Conservation (phyloP, 2,113 vertebrate genomes). For the Gadus macrocephalus region DNA sequence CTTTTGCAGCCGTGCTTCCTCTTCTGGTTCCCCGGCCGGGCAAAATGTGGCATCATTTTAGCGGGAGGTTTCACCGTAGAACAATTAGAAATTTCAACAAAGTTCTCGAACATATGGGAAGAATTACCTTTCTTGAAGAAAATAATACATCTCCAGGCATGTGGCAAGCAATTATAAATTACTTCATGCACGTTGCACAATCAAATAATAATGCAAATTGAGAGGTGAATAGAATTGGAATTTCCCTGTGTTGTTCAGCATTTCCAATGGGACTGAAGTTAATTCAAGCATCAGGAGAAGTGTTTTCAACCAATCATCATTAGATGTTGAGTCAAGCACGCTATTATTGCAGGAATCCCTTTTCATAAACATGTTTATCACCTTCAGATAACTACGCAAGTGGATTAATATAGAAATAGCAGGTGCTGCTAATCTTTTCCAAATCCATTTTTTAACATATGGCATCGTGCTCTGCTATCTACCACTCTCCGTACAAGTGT, state of each 20-base stretch:
- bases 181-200: not conserved
- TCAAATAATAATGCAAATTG: not conserved
- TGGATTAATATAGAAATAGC: too few species aligned
- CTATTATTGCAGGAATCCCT: not conserved
- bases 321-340: not conserved
- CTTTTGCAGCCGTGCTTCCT: too few species aligned
- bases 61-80: not conserved
- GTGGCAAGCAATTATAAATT: not conserved
- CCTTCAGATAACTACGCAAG: not conserved
- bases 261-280: not conserved
- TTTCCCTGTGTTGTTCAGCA: not conserved
- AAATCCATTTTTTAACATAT: too few species aligned
- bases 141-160: not conserved
- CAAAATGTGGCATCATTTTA: not conserved
- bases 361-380: constrained; percentile 1
- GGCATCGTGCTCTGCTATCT: too few species aligned
- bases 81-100: not conserved
- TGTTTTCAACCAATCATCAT: not conserved
- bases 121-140: not conserved
- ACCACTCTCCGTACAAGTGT: too few species aligned
- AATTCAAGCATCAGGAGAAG: not conserved
- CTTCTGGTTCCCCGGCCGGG: too few species aligned
- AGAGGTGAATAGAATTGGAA: not conserved
- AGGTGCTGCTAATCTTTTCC: too few species aligned
- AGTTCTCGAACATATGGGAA: not conserved